These are phyloP conservation scores for Orestias chungarensis DNA, from an alignment of 2,797 vertebrate genomes.

Conservation along the genomic window DNA sequence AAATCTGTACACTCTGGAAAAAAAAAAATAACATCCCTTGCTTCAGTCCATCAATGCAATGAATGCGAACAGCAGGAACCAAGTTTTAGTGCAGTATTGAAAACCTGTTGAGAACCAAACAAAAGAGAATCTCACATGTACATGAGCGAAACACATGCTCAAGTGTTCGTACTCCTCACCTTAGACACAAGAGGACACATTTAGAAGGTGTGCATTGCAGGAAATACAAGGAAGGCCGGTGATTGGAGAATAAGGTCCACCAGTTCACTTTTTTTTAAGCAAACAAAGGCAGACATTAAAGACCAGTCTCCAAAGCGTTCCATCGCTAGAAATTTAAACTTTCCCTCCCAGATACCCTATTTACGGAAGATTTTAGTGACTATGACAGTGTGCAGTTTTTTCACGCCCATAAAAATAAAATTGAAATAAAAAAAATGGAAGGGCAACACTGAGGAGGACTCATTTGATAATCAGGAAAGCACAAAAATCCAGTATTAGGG, in stretches of 20 bases:
- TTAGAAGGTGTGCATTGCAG: conserved; percentile 68
- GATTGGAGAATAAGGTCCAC: conserved; percentile 52
- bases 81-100: conserved; percentile 82
- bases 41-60: conserved; percentile 62
- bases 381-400: conserved; percentile 51
- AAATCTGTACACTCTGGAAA: conserved; percentile 66
- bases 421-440: conserved; percentile 37
- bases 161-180: conserved; percentile 69
- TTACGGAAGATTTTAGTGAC: conserved; percentile 63
- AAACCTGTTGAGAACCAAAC: conserved; percentile 71
- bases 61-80: conserved; percentile 67
- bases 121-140: conserved; percentile 67
- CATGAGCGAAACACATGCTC: conserved; percentile 69
- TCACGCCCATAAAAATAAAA: background rate
- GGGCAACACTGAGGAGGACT: conserved; percentile 45
- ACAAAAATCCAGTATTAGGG: conserved; percentile 20
- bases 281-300: conserved; percentile 48
- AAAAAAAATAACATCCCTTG: conserved; percentile 30
- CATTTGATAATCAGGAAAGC: conserved; percentile 36
- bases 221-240: conserved; percentile 67
- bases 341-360: conserved; percentile 57
- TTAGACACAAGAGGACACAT: conserved; percentile 71
- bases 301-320: conserved; percentile 28
- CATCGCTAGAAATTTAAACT: conserved; percentile 60
- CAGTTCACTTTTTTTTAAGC: conserved; percentile 44